These are phyloP conservation scores for Poeciliopsis turneri DNA, from an alignment of 2,797 vertebrate species.

Conservation along the genomic window DNA sequence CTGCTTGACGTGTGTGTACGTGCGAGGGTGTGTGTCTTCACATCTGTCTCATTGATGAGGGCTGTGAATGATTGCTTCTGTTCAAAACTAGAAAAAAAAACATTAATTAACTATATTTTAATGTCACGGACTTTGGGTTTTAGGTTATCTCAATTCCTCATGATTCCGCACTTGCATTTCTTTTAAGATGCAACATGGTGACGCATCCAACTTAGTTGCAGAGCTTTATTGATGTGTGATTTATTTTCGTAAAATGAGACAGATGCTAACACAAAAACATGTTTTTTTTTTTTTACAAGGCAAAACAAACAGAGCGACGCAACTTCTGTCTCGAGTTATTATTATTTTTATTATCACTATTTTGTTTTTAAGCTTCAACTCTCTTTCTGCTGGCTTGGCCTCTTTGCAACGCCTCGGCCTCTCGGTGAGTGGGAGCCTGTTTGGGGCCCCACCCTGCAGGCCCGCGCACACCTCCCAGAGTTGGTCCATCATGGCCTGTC, in stretches of 20 bases:
- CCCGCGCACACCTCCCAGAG: slow-evolving; percentile 61
- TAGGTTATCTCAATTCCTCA: background rate
- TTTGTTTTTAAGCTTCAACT: background rate
- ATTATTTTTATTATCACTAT: background rate
- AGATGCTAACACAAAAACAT: background rate
- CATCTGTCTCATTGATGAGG: background rate
- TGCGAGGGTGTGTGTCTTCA: background rate
- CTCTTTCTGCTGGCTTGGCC: slow-evolving; percentile 43
- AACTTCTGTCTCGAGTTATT: background rate
- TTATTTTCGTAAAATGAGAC: background rate
- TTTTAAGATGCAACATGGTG: background rate
- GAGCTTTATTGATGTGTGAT: background rate
- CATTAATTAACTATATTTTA: background rate
- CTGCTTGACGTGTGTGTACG: background rate
- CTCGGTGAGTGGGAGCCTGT: slow-evolving; percentile 57
- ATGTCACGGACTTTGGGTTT: background rate
- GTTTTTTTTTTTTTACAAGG: background rate
- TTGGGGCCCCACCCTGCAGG: slow-evolving; percentile 62
- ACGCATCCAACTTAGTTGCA: background rate
- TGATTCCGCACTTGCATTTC: background rate
- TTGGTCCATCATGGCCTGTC: slow-evolving; percentile 58
- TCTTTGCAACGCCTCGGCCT: slow-evolving; percentile 39
- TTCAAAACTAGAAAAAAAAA: background rate
- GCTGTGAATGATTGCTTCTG: background rate
- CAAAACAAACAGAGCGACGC: background rate